A percentile compares a stretch with the other conserved stretches of the same genome.
phyloP scores from a whole-genome alignment of 92 coral and sea anemone species.

The Porites cylindrica region DNA sequence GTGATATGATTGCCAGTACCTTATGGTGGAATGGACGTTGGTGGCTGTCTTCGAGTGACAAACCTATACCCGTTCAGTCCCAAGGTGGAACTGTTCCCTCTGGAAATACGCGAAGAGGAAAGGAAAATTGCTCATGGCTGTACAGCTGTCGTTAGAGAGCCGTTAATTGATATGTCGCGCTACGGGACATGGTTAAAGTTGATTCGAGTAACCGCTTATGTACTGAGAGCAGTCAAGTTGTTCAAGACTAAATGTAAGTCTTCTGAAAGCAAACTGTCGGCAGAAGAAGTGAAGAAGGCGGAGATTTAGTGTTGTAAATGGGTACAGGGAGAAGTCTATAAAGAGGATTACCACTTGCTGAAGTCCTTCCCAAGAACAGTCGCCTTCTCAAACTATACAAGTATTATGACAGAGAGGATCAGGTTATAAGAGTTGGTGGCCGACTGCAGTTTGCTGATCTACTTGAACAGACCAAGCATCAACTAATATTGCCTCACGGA shows the following conservation, averaged over 20 bases:
- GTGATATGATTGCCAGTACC: not conserved
- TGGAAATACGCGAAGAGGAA: constrained; percentile 40
- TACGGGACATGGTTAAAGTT: constrained; percentile 36
- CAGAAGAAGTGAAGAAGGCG: not conserved
- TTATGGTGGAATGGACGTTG: constrained; percentile 48
- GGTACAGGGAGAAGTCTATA: constrained; percentile 2
- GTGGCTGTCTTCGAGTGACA: constrained; percentile 17
- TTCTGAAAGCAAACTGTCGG: constrained; percentile 3
- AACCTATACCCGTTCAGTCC: not conserved
- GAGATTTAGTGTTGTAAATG: not conserved
- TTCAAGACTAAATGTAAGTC: constrained; percentile 26
- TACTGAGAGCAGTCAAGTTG: constrained; percentile 33
- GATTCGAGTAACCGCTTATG: constrained; percentile 43
- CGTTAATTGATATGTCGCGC: constrained; percentile 23
- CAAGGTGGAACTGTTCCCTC: not conserved
- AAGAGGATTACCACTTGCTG: not conserved
- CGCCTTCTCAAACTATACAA: not conserved
- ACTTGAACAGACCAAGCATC: constrained; percentile 31
- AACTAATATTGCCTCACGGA: constrained; percentile 31
- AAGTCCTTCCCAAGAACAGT: not conserved
- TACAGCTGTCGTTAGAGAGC: constrained; percentile 19
- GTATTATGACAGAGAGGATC: not conserved
- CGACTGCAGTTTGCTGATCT: constrained; percentile 21
- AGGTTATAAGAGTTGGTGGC: not conserved
- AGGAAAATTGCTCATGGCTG: constrained; percentile 25